Base-by-base conservation (phyloP, 2,888 invertebrate genomes). In the Rapana venosa region DNA sequence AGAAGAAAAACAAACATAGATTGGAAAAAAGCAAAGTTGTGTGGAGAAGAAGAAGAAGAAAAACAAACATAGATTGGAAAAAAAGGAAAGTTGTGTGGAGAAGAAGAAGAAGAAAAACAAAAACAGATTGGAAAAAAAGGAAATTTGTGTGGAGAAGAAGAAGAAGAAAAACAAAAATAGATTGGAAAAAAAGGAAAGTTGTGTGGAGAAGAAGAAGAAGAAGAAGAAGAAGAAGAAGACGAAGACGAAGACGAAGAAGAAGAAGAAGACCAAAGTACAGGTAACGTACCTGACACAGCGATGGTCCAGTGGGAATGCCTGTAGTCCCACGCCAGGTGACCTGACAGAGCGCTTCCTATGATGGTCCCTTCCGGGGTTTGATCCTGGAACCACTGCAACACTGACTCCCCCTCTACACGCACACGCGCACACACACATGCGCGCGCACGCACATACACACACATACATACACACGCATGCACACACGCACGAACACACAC, bases 371-470 rank as follows among this genome's bases (percentile, higher is more conserved):
- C 90, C 1, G 89, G 89, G 32, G 92, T 88, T 6, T 92, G 92
- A 26, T 93, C 92, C 90, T 94, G 92, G 87, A 94, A 94, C 87
- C 92, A 92, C 13, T 92, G 94, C 91, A 96, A 88, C 8, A 96
- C 94, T 4, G 95, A 95, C 74, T 92, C 92, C 85, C 95, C 94
- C 81, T 94, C 96, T 96, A 93, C 26, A 93, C n/a, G 11, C 22
- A 22, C 22, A n/a, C 74, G n/a, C 74, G 26, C n/a, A 15, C 8
- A 11, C n/a, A 47, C 47, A 83, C 47, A 83, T 8, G 35, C 26
- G 66, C 26, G 22, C 36, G 36, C 81, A 86, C 86, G 66, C 66
- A 86, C 20, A 32, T 26, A 83, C 36, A 83, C 26, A 58, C n/a
- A 83, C 1, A 17, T 2, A 32, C 77, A 32, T 11, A 77, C 32